A percentile compares a stretch with the other conserved stretches of the same genome.
phyloP scores from a whole-genome alignment of 2,113 vertebrate genomes.

The Mormoops blainvillei region DNA sequence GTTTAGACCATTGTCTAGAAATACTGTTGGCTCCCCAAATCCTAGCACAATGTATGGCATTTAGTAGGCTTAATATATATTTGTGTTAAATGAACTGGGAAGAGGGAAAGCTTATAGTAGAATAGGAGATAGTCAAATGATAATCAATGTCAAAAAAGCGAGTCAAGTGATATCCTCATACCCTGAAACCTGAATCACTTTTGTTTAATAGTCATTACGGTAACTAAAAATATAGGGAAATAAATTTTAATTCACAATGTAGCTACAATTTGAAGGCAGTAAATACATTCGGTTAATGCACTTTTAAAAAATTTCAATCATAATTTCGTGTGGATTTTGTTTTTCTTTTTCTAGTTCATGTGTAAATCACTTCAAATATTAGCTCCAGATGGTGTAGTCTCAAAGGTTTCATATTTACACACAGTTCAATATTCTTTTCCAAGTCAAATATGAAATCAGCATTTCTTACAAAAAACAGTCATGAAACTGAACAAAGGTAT shows the following conservation, averaged over 20 bases:
- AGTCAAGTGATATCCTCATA: not conserved
- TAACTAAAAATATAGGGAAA: not conserved
- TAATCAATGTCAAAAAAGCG: not conserved
- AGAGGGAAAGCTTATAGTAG: not conserved
- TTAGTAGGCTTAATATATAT: not conserved
- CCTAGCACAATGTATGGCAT: not conserved
- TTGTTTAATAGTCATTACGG: not conserved
- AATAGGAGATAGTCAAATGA: not conserved
- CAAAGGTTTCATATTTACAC: constrained; percentile 30
- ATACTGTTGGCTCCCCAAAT: not conserved
- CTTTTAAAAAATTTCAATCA: not conserved
- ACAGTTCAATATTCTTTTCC: not conserved
- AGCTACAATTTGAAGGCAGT: not conserved
- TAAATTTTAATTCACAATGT: not conserved
- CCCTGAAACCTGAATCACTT: not conserved
- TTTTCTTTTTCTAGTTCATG: constrained; percentile 15
- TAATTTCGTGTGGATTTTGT: constrained; percentile 2
- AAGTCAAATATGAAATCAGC: constrained; percentile 3
- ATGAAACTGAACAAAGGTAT: not conserved
- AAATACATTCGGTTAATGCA: not conserved
- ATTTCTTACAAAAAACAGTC: not conserved
- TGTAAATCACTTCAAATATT: constrained; percentile 49
- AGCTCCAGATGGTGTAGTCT: not conserved
- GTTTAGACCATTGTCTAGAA: not conserved
- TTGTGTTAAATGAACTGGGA: not conserved